A percentile compares a stretch with the other conserved stretches of the same genome.
These are phyloP conservation scores for Drosophila koepferae DNA, from an alignment of 2,888 invertebrate species.

Conservation along the genomic window DNA sequence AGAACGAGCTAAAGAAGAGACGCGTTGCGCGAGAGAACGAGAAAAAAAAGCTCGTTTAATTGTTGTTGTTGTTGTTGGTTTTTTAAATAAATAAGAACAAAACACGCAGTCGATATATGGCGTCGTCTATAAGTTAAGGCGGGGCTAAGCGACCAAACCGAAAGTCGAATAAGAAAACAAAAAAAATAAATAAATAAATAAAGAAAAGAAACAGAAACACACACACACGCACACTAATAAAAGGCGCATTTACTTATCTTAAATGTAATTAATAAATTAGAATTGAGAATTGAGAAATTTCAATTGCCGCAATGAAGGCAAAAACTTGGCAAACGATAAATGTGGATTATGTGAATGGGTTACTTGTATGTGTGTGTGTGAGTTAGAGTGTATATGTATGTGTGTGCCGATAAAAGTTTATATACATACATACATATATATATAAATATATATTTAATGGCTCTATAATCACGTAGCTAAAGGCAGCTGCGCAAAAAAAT, in stretches of 20 bases:
- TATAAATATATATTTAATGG: slow-evolving; percentile 51
- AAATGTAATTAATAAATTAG: slow-evolving; percentile 79
- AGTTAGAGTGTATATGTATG: slow-evolving; percentile 4
- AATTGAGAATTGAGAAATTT: slow-evolving; percentile 54
- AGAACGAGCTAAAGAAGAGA: slow-evolving; percentile 26
- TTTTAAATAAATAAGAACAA: slow-evolving; percentile 53
- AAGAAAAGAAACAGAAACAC: slow-evolving; percentile 12
- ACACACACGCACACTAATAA: slow-evolving; percentile 12
- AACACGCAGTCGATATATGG: slow-evolving; percentile 36
- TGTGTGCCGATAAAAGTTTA: slow-evolving; percentile 46
- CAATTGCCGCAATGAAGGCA: slow-evolving; percentile 35
- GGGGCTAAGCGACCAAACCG: slow-evolving; percentile 60
- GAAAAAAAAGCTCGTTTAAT: slow-evolving; percentile 47
- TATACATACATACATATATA: background rate
- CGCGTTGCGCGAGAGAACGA: slow-evolving; percentile 41
- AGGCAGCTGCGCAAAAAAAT: slow-evolving; percentile 35
- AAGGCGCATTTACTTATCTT: slow-evolving; percentile 68
- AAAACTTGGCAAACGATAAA: slow-evolving; percentile 46
- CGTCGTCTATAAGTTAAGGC: slow-evolving; percentile 71
- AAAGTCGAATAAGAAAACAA: slow-evolving; percentile 21
- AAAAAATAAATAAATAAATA: no score
- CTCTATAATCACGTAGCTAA: slow-evolving; percentile 73
- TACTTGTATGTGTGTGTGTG: slow-evolving; percentile 1
- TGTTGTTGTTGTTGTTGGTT: slow-evolving; percentile 28
- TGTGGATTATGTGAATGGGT: slow-evolving; percentile 47